Conservation (phyloP, 2,888 invertebrate species). For the Agonum fuliginosum region DNA sequence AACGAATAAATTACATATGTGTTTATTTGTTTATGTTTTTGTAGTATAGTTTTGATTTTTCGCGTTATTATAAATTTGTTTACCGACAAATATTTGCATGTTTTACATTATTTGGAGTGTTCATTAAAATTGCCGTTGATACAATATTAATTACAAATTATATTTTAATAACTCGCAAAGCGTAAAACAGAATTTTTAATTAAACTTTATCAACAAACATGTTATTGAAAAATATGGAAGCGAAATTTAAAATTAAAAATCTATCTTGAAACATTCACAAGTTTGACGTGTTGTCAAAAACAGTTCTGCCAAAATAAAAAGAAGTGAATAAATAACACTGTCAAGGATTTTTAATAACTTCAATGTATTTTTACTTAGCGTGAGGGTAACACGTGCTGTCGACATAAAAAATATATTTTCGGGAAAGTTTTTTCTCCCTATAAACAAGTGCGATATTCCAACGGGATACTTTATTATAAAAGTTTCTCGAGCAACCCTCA, state of each 20-base stretch:
- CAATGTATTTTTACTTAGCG: conserved; percentile 47
- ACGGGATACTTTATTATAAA: conserved; percentile 53
- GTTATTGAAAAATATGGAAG: too few relatives aligned
- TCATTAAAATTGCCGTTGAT: too few relatives aligned
- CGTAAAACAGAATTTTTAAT: too few relatives aligned
- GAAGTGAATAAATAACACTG: conserved; percentile 6
- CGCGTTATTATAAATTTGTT: too few relatives aligned
- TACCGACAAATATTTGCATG: too few relatives aligned
- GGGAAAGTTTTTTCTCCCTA: conserved; percentile 18
- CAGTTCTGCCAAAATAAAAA: conserved; percentile 21
- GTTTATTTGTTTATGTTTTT: too few relatives aligned
- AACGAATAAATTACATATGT: too few relatives aligned
- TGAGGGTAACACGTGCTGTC: conserved; percentile 9
- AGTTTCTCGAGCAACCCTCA: conserved; percentile 39
- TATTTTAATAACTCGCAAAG: too few relatives aligned
- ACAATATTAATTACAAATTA: too few relatives aligned
- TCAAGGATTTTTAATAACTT: conserved; percentile 34
- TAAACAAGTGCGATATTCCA: conserved; percentile 51
- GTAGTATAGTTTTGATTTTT: too few relatives aligned
- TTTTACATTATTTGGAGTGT: too few relatives aligned
- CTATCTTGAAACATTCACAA: conserved; percentile 14
- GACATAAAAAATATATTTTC: conserved; percentile 51
- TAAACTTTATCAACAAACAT: too few relatives aligned
- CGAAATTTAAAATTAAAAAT: conserved; percentile 21
- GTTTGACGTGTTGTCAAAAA: conserved; percentile 43